Conservation (phyloP, 2,797 vertebrate species). For the Antennarius maculatus region DNA sequence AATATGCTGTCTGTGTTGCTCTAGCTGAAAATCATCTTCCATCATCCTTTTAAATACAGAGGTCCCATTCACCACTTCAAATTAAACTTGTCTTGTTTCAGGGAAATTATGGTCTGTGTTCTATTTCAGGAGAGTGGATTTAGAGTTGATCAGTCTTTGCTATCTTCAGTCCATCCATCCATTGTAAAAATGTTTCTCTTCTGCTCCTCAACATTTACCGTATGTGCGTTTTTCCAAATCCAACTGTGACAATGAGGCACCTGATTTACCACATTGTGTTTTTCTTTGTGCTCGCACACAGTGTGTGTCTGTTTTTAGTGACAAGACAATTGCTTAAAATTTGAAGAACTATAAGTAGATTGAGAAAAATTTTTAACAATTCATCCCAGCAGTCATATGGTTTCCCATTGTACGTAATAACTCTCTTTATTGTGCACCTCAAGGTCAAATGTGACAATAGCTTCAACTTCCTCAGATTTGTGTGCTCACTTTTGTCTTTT, state of each 20-base stretch:
- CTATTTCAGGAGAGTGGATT: slow-evolving; percentile 64
- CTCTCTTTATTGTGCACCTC: slow-evolving; percentile 61
- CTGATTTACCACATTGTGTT: slow-evolving; percentile 57
- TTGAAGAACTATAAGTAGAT: slow-evolving; percentile 61
- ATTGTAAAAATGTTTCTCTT: slow-evolving; percentile 63
- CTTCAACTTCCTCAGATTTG: slow-evolving; percentile 56
- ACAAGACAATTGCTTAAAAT: slow-evolving; percentile 60
- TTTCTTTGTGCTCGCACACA: slow-evolving; percentile 51
- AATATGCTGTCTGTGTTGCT: slow-evolving; percentile 21
- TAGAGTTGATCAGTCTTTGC: slow-evolving; percentile 67
- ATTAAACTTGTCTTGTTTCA: slow-evolving; percentile 78
- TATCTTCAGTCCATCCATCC: slow-evolving; percentile 33
- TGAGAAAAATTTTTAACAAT: slow-evolving; percentile 50
- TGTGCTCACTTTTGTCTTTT: slow-evolving; percentile 56
- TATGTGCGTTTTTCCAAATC: slow-evolving; percentile 36
- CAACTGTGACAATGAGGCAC: slow-evolving; percentile 65
- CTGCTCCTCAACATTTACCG: slow-evolving; percentile 61
- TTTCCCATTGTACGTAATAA: slow-evolving; percentile 61
- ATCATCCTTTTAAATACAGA: slow-evolving; percentile 62
- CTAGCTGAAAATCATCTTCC: slow-evolving; percentile 55
- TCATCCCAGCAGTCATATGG: slow-evolving; percentile 60
- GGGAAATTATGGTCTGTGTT: slow-evolving; percentile 75
- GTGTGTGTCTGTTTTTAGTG: slow-evolving; percentile 57
- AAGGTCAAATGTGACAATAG: slow-evolving; percentile 65
- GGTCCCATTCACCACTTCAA: slow-evolving; percentile 71